Base-by-base conservation (phyloP, 37 sponge, comb jelly and placozoan genomes). In the Lycopodina hypogea region DNA sequence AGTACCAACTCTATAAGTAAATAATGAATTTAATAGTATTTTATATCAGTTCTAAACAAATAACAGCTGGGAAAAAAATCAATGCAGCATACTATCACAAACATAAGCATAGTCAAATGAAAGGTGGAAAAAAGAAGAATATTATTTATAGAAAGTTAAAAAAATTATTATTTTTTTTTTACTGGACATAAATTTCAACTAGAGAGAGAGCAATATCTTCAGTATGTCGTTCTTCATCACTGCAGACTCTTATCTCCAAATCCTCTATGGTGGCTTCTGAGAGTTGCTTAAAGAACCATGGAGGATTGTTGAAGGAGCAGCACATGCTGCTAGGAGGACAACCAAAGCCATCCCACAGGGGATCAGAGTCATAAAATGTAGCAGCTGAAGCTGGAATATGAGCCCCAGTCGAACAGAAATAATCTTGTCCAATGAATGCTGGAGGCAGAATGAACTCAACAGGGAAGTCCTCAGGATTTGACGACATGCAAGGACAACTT, bases 181-280 rank as follows among this genome's bases (percentile, higher is more conserved):
- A 73, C n/a, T 65, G 83, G 1, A 80, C 61, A 71, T 59, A 71
- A 3, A 80, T 9, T 22, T 80, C 81, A 59, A 80, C n/a, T 28
- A n/a, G 17, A 26, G 70, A 45, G 26, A 71, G 59, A 8, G 60
- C 40, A 36, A 55, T 75, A 11, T 72, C 69, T 68, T 63, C 53
- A 45, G 4, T 9, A 45, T 4, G 9, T 38, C 69, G n/a, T 6
- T 11, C 28, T 30, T 85, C 30, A 65, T 85, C 69, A 65, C n/a
- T 0, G 50, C 87, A 87, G 50, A 81, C 42, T 23, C 87, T 79
- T 41, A 87, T 78, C 41, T 87, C 87, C 0, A 87, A 81, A 66
- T 81, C 70, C 0, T 81, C 77, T 22, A 45, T 70, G 0, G 70
- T 33, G 45, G 68, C 9, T 12, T 41, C 23, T 59, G 76, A 62